phyloP scores from a whole-genome alignment of 2,888 invertebrate genomes.

The Drosophila colorata region DNA sequence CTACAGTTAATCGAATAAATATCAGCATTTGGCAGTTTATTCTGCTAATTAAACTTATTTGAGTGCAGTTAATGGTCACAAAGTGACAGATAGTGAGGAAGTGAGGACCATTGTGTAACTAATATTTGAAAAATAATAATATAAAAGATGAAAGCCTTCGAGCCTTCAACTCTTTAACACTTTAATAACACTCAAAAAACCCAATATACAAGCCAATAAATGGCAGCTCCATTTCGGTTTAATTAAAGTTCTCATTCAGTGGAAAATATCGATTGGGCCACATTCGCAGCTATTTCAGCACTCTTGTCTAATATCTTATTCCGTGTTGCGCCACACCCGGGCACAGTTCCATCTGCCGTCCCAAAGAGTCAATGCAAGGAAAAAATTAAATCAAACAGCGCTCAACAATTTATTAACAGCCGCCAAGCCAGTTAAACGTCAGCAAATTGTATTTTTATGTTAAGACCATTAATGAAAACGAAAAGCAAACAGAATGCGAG shows the following conservation, averaged over 20 bases:
- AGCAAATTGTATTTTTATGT: conserved; percentile 79
- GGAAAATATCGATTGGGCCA: not conserved
- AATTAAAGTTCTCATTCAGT: not conserved
- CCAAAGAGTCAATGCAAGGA: conserved; percentile 19
- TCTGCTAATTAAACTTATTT: conserved; percentile 57
- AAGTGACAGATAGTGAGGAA: not conserved
- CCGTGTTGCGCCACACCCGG: not conserved
- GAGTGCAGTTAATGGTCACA: conserved; percentile 21
- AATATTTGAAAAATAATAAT: no score
- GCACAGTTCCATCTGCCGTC: not conserved
- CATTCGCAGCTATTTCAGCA: no score
- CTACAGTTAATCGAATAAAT: conserved; percentile 58
- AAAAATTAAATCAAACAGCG: conserved; percentile 69
- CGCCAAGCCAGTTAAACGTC: conserved; percentile 69
- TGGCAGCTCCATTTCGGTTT: not conserved
- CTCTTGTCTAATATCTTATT: not conserved
- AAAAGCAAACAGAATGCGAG: conserved; percentile 61
- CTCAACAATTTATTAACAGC: conserved; percentile 70
- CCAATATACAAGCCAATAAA: not conserved
- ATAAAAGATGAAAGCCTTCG: no score
- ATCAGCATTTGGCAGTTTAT: conserved; percentile 56
- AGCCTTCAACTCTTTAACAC: no score
- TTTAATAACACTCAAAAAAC: no score
- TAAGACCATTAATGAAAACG: conserved; percentile 76
- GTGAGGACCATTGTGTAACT: no score